A percentile compares a stretch with the other conserved stretches of the same genome.
Conservation (phyloP, 2,113 vertebrate genomes). For the Labrus mixtus region DNA sequence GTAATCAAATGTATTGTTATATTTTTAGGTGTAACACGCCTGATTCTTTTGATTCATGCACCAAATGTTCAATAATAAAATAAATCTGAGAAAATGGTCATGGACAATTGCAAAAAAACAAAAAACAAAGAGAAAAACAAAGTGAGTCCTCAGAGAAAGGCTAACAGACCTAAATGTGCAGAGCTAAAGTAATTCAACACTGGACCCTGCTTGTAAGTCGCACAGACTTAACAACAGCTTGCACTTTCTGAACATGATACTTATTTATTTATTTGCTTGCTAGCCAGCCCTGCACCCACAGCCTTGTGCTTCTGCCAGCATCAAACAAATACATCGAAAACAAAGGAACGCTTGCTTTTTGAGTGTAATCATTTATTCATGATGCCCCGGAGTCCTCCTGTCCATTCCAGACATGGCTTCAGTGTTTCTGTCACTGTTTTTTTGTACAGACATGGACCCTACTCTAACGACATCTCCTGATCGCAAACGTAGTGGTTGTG, state of each 20-base stretch:
- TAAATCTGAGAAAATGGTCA: constrained; percentile 1
- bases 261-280: constrained; percentile 78
- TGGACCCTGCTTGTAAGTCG: constrained; percentile 42
- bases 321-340: constrained; percentile 71
- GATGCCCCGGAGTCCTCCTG: constrained; percentile 75
- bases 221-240: constrained; percentile 66
- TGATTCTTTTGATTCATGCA: constrained; percentile 37
- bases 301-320: constrained; percentile 53
- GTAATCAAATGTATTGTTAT: constrained; percentile 52
- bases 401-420: constrained; percentile 75
- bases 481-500: constrained; percentile 10
- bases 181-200: constrained; percentile 25
- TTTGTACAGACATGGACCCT: constrained; percentile 60
- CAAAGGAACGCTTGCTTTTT: constrained; percentile 66
- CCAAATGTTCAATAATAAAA: constrained; percentile 12
- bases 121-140: background rate
- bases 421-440: constrained; percentile 74
- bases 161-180: constrained; percentile 34
- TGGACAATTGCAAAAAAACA: background rate
- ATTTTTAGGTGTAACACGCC: constrained; percentile 26
- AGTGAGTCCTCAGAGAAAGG: constrained; percentile 5
- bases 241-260: constrained; percentile 61
- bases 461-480: constrained; percentile 55
- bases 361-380: constrained; percentile 80
- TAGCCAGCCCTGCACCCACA: constrained; percentile 53